Conservation (phyloP, 2,888 invertebrate genomes). For the Ophion costatus region DNA sequence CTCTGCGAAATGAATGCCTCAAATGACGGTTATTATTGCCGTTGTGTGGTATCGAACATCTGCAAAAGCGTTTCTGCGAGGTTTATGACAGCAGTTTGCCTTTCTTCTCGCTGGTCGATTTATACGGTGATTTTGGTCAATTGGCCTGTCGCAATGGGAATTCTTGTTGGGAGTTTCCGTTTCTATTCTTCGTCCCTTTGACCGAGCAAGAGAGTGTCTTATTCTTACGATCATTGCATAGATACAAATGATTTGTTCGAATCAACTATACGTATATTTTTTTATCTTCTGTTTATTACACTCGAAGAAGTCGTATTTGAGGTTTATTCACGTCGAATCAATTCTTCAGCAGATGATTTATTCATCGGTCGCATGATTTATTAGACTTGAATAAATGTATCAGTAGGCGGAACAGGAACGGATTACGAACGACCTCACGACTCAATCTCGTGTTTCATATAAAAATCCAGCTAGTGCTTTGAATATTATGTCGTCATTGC, state of each 20-base stretch:
- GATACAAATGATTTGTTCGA: too few relatives aligned
- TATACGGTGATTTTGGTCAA: not conserved
- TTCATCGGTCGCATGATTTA: not conserved
- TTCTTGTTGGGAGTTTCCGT: not conserved
- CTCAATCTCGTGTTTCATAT: not conserved
- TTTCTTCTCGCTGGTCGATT: not conserved
- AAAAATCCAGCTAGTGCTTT: not conserved
- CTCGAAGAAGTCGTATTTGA: not conserved
- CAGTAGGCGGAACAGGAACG: not conserved
- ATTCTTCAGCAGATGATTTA: not conserved
- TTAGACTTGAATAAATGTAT: not conserved
- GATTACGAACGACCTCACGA: not conserved
- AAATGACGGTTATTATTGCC: constrained; percentile 10
- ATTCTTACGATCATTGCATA: too few relatives aligned
- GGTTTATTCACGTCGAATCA: not conserved
- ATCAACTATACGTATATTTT: not conserved
- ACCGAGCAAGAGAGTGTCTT: not conserved
- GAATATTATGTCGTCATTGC: not conserved
- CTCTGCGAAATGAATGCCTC: too few relatives aligned
- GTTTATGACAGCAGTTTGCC: not conserved
- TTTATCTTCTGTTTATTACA: not conserved
- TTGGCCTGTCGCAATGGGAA: not conserved
- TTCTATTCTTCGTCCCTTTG: not conserved
- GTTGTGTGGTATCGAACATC: not conserved
- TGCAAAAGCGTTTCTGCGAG: not conserved